Conservation (phyloP, 2,113 vertebrate species). For the Cairina moschata region DNA sequence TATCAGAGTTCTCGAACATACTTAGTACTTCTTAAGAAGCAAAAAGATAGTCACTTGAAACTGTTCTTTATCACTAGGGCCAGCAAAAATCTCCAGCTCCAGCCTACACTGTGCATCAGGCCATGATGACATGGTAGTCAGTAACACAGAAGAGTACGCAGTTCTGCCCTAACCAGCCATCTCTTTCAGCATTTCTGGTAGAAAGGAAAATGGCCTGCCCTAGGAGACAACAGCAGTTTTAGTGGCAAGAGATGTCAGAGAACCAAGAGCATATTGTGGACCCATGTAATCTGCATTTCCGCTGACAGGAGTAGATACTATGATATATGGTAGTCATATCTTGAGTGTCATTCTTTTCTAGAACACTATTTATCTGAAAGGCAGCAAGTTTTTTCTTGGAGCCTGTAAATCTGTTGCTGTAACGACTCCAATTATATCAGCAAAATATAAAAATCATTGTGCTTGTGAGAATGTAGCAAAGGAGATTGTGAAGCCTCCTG, state of each 20-base stretch:
- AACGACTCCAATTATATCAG: background rate
- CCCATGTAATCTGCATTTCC: background rate
- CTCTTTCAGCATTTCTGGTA: background rate
- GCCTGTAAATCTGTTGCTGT: background rate
- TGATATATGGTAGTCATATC: background rate
- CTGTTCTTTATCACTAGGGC: background rate
- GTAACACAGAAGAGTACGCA: background rate
- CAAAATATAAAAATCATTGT: background rate
- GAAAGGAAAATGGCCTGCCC: background rate
- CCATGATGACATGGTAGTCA: background rate
- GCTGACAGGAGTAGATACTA: background rate
- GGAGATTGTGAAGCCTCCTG: background rate
- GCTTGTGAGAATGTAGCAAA: background rate
- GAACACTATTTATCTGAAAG: background rate
- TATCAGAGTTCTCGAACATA: background rate
- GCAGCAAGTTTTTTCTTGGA: background rate
- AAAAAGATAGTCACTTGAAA: background rate
- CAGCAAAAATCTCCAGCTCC: background rate
- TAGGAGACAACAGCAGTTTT: background rate
- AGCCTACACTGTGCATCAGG: background rate
- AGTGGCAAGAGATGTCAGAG: background rate
- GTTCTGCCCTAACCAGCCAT: background rate
- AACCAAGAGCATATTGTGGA: background rate
- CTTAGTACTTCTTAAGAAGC: background rate
- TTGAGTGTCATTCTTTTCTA: background rate